Conservation (phyloP, 2,113 vertebrate genomes). For the Chaetodon trifascialis region DNA sequence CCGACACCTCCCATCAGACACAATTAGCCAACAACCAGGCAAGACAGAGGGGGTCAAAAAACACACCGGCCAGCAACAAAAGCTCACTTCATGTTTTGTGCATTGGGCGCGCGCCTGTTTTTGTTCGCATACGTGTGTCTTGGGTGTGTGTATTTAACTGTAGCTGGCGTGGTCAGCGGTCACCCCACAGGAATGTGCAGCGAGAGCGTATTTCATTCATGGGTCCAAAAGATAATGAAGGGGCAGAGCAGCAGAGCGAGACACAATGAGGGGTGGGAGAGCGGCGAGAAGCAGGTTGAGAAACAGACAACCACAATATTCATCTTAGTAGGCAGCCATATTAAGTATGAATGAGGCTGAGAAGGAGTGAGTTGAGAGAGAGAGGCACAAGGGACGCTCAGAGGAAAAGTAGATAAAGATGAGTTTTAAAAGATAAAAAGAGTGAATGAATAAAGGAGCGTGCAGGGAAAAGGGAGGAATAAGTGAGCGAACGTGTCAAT, state of each 20-base stretch:
- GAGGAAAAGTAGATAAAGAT: constrained; percentile 58
- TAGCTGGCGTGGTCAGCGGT: constrained; percentile 66
- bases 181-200: constrained; percentile 80
- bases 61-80: constrained; percentile 40
- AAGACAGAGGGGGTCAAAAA: constrained; percentile 35
- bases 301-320: constrained; percentile 63
- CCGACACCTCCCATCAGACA: constrained; percentile 63
- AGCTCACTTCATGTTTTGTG: constrained; percentile 35
- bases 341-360: constrained; percentile 69
- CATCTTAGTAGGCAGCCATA: constrained; percentile 65
- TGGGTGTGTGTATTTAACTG: constrained; percentile 58
- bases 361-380: constrained; percentile 41
- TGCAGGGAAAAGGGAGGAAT: constrained; percentile 32
- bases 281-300: constrained; percentile 44
- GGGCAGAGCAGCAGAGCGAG: constrained; percentile 69
- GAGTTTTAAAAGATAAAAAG: constrained; percentile 53
- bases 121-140: constrained; percentile 25
- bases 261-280: constrained; percentile 71
- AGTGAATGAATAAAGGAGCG: constrained; percentile 30
- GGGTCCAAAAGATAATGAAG: constrained; percentile 72
- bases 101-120: constrained; percentile 9
- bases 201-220: constrained; percentile 78
- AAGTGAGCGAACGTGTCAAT: constrained; percentile 58
- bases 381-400: constrained; percentile 39
- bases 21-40: constrained; percentile 62